Base-by-base conservation (phyloP, 1,140 invertebrate species). In the Anthonomus grandis region DNA sequence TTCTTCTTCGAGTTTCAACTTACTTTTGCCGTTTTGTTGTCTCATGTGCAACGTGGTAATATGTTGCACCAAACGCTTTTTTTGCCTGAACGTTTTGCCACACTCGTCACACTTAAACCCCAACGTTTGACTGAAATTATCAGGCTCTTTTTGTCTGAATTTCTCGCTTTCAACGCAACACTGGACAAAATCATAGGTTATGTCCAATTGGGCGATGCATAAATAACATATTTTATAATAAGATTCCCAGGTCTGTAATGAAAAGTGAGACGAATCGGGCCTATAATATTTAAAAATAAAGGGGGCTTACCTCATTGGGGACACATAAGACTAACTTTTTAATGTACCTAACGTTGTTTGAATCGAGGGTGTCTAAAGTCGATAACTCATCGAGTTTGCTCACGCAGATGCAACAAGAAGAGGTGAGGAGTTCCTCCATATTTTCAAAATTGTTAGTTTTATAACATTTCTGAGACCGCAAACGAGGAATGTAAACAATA, bases 261-360 rank as follows among this genome's bases (percentile, higher is more conserved):
- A 36, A 27, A 51, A 6, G 18, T 45, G 13, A 36, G 27, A 44
- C 19, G n/a, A 23, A 27, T 39, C 25, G 3, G 36, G 9, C n/a
- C 10, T 10, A 31, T 42, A 18, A 34, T 21, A 4, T 44, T 17
- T 44, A 44, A 42, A 47, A 9, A 25, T 21, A 39, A 22, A 12
- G n/a, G 19, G 10, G 21, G 21, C 8, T 55, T 59, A 59, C 57
- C 44, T 52, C 57, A 8, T 46, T 52, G 21, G 57, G 57, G 5
- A 47, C 49, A 53, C 57, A 59, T 38, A 52, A 39, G 9, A 12
- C 17, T 39, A 59, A 47, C 41, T 59, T 59, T 46, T 59, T 34
- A 2, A 53, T 42, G 17, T 44, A 53, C 23, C 53, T 52, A 21
- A 59, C 22, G 9, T 52, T 53, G 18, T 59, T 38, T 22, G 0